A percentile compares a stretch with the other conserved stretches of the same genome.
Evolutionary conservation across 1,140 invertebrate genomes (phyloP).

Genomic region (Cydia pomonella): DNA sequence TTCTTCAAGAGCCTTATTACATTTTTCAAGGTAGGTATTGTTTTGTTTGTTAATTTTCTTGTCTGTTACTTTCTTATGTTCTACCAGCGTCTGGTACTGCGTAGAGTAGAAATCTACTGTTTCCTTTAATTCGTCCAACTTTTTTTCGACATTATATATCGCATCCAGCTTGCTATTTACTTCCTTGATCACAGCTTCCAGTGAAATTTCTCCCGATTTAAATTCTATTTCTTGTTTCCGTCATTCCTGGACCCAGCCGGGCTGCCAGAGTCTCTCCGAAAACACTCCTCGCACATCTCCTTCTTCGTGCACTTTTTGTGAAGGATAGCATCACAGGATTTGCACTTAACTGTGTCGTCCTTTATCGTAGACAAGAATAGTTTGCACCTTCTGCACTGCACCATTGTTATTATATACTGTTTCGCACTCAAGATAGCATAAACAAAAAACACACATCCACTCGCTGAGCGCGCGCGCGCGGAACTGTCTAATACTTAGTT

Average conservation of each 20-base stretch:
- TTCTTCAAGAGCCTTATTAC: neutral
- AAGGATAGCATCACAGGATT: too few species aligned
- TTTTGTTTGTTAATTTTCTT: conserved; percentile 38
- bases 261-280: neutral
- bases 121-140: conserved; percentile 31
- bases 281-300: too few species aligned
- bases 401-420: too few species aligned
- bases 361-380: too few species aligned
- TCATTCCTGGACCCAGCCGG: neutral
- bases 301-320: neutral
- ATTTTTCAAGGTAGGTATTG: conserved; percentile 22
- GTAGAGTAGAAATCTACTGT: conserved; percentile 36
- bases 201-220: neutral
- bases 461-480: too few species aligned
- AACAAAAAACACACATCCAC: too few species aligned
- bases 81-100: conserved; percentile 33
- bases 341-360: too few species aligned
- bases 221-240: neutral
- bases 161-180: conserved; percentile 16
- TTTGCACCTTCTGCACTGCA: too few species aligned
- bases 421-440: too few species aligned
- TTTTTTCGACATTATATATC: conserved; percentile 36
- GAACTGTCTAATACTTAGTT: too few species aligned
- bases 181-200: too few species aligned
- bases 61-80: conserved; percentile 33